Evolutionary conservation across 2,888 invertebrate species (phyloP).

Genomic region (Lasioglossum calceatum): DNA sequence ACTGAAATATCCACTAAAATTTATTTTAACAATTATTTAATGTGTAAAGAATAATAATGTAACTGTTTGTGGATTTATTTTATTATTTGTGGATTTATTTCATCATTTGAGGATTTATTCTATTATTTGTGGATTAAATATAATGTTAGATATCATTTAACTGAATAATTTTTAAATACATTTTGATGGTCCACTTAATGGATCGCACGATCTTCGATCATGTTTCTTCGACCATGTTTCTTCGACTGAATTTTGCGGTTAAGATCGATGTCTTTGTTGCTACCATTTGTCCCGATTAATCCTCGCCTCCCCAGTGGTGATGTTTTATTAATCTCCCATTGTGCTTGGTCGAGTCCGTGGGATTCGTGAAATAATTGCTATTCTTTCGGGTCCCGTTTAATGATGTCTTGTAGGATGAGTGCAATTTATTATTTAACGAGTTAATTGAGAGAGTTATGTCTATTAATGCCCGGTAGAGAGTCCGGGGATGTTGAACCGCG

Average conservation of each 20-base stretch:
- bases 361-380: neutral
- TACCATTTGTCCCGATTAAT: neutral
- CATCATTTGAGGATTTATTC: too few species aligned
- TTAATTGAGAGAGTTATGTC: constrained; percentile 6
- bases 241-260: neutral
- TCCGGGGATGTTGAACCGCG: neutral
- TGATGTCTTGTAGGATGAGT: constrained; percentile 3
- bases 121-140: too few species aligned
- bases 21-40: too few species aligned
- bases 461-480: neutral
- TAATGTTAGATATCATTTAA: too few species aligned
- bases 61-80: too few species aligned
- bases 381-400: neutral
- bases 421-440: neutral
- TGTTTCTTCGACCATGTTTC: neutral
- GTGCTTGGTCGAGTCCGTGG: neutral
- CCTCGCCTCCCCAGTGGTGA: neutral
- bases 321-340: neutral
- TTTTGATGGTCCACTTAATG: too few species aligned
- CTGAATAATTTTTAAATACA: too few species aligned
- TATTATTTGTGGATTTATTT: too few species aligned
- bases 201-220: neutral
- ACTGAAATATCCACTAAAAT: too few species aligned
- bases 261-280: neutral
- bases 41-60: too few species aligned